These are phyloP conservation scores for Chanos chanos DNA, from an alignment of 2,797 vertebrate genomes.

Conservation along the genomic window DNA sequence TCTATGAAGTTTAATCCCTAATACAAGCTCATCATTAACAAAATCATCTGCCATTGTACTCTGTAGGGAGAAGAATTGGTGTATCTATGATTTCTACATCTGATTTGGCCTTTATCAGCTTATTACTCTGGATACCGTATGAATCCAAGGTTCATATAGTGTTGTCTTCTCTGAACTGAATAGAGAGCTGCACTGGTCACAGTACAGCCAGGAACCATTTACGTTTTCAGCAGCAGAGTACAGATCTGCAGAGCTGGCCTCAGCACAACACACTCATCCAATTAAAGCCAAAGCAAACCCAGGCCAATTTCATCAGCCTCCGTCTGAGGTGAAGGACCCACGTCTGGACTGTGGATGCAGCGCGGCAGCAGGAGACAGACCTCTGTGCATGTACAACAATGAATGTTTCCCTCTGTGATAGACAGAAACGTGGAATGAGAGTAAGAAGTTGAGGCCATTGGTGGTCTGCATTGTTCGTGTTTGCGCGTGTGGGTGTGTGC, in stretches of 20 bases:
- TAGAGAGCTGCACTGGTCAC: background rate
- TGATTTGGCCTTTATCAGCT: too few relatives aligned
- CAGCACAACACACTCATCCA: conserved; percentile 31
- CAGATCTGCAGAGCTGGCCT: conserved; percentile 6
- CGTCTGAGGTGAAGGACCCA: too few relatives aligned
- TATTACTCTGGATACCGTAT: too few relatives aligned
- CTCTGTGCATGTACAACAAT: background rate
- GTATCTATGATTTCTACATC: too few relatives aligned
- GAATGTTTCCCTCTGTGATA: background rate
- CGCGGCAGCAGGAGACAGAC: background rate
- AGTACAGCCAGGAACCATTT: conserved; percentile 21
- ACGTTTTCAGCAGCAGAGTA: conserved; percentile 10
- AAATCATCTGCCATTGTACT: too few relatives aligned
- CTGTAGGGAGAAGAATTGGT: too few relatives aligned
- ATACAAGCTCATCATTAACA: too few relatives aligned
- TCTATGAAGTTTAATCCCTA: too few relatives aligned
- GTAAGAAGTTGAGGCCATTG: background rate
- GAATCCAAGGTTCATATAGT: too few relatives aligned
- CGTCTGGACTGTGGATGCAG: background rate
- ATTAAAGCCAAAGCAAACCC: conserved; percentile 36
- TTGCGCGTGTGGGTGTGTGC: background rate
- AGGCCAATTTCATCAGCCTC: conserved; percentile 29
- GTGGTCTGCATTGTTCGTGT: background rate
- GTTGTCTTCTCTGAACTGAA: too few relatives aligned
- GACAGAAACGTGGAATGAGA: background rate